Evolutionary conservation across 2,888 invertebrate genomes (phyloP).

Genomic region (Biston stratarius): DNA sequence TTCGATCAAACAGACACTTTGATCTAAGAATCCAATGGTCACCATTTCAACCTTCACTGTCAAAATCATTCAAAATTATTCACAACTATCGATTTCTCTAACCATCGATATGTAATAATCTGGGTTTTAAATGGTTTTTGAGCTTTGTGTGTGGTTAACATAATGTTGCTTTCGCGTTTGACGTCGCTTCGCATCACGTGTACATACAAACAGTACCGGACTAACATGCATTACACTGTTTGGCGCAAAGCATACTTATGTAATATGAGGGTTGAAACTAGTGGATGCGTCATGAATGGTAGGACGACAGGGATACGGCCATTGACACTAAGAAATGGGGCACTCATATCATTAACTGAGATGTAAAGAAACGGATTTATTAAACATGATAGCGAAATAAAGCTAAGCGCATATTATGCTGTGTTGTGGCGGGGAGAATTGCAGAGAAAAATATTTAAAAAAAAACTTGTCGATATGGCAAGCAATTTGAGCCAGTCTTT

Average conservation of each 20-base stretch:
- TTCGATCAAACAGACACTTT: no score
- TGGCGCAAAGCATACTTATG: conserved; percentile 44
- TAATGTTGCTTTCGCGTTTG: conserved; percentile 44
- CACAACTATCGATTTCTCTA: conserved; percentile 37
- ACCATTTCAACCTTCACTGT: conserved; percentile 33
- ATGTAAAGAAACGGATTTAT: no score
- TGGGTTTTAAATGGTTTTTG: conserved; percentile 50
- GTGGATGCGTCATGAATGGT: conserved; percentile 38
- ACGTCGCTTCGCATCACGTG: conserved; percentile 32
- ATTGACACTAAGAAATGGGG: no score
- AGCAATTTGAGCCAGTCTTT: no score
- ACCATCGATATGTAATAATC: conserved; percentile 42
- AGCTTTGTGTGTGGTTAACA: conserved; percentile 77
- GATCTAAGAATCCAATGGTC: conserved; percentile 4
- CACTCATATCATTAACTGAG: no score
- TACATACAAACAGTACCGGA: conserved; percentile 27
- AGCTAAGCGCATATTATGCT: no score
- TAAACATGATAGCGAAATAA: no score
- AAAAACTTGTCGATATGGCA: no score
- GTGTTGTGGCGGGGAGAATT: no score
- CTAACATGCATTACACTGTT: conserved; percentile 48
- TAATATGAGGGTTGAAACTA: conserved; percentile 42
- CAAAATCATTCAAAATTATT: conserved; percentile 43
- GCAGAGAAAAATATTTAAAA: no score
- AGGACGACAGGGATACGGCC: not conserved